Evolutionary conservation across 1,140 invertebrate genomes (phyloP), one percentile per base, ranked within the genome.

Genomic region (Drosophila rufa): DNA sequence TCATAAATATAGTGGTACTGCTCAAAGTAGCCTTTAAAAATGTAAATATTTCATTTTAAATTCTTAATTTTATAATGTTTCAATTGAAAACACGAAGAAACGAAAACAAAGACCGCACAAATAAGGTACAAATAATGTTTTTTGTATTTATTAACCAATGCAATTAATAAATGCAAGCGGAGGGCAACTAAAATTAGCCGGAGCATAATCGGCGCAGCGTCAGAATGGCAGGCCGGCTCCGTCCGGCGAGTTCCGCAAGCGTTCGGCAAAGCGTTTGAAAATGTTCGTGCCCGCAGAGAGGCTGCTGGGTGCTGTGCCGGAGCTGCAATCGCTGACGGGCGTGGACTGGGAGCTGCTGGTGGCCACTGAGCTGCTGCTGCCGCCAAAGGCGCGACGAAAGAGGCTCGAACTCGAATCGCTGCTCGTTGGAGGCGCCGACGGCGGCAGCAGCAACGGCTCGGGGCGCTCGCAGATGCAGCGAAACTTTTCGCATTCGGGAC

Each of bases 401-500:
- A 90, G 79, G 64, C 86, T 90, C 17, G 78, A 43, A 70, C 81
- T 90, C 22, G 80, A 46, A 11, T 89, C 85, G 74, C 70, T 79
- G 50, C 36, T 66, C 22, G 51, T 48, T 50, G 82, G 55, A 47
- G 69, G 61, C 61, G 68, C n/a, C 33, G 65, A 61, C 57, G 71
- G 25, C 33, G 65, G 25, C 36, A 2, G 60, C 47, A 70, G 66
- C 50, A 58, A 47, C 36, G 47, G 25, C 40, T 64, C 19, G 27
- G 42, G 76, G 59, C 84, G 87, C 55, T 90, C 82, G 46, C 92
- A 92, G 65, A 90, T 73, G 78, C 92, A 92, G 71, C 92, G 92
- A 91, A 92, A 92, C 68, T 87, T 92, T 79, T 92, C 76, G 91
- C 92, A 92, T 8, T 82, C 79, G 66, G 84, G 77, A 84, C 92